Base-by-base conservation (phyloP, 2,888 invertebrate species). In the Venusia cambrica region DNA sequence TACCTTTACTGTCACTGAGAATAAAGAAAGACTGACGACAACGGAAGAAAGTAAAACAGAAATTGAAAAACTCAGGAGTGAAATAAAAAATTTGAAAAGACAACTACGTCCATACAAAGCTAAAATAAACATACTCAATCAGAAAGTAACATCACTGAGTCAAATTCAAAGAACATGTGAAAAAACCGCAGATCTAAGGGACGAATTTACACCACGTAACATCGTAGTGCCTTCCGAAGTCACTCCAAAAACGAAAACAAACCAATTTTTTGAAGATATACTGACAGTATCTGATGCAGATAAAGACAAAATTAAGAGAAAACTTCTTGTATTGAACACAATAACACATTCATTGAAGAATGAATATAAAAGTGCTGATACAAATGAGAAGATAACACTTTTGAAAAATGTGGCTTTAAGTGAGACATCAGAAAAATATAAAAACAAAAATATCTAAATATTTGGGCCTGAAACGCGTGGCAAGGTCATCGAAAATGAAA, bases 231-330 rank as follows among this genome's bases (percentile, higher is more conserved):
- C 27, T 27, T n/a, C 27, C 27, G 18, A 31, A 5, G 31, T 30
- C 5, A 34, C 41, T 28, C 41, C 31, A 8, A 27, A 38, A 22
- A 38, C 38, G 19, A 43, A 43, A 28, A 38, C 38, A 4, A 43
- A 43, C 24, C n/a, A 38, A 35, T 38, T 43, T 43, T 21, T 31
- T 35, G 39, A 39, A 35, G 34, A 39, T 36, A 44, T 39, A 36
- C 38, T 39, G 33, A 35, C 39, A 26, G 22, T 39, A 3, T 32
- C 36, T 19, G 13, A 22, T 19, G 25, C 14, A 28, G 21, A 38
- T 32, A 43, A 43, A 38, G 32, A 39, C 31, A 39, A 39, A 19
- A 35, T 43, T 6, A 38, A 43, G 35, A 38, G 35, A 28, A 35
- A 37, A 32, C 32, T 41, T 16, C 8, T 41, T 26, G 31, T 37